phyloP scores from a whole-genome alignment of 37 sponge, comb jelly and placozoan genomes.

The Diacarnus erythraeanus region DNA sequence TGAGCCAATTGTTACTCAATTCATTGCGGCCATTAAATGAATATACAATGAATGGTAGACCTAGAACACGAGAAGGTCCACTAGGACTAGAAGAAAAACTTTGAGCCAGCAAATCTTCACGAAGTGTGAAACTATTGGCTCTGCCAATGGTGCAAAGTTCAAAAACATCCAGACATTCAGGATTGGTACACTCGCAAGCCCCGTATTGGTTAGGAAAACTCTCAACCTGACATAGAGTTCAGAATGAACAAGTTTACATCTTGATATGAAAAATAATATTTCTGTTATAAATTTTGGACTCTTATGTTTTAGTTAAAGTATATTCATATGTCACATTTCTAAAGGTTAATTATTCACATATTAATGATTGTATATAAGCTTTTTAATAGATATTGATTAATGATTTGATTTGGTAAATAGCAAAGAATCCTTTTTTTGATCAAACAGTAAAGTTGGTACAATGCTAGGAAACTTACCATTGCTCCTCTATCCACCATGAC shows the following conservation, averaged over 20 bases:
- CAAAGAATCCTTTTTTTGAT: too few relatives aligned
- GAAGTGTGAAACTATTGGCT: background rate
- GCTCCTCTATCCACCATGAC: constrained; percentile 5
- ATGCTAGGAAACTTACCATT: constrained; percentile 8
- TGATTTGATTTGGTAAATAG: too few relatives aligned
- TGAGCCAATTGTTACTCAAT: constrained; percentile 13
- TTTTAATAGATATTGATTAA: too few relatives aligned
- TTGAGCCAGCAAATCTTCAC: background rate
- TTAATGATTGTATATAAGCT: too few relatives aligned
- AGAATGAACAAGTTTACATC: background rate
- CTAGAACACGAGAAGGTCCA: background rate
- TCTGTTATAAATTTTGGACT: too few relatives aligned
- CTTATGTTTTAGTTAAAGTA: too few relatives aligned
- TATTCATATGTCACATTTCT: too few relatives aligned
- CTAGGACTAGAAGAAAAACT: background rate
- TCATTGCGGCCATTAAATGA: constrained; percentile 17
- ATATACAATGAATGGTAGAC: constrained; percentile 5
- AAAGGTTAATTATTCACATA: too few relatives aligned
- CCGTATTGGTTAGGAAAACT: constrained; percentile 34
- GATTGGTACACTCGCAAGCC: constrained; percentile 27
- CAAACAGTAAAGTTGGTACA: too few relatives aligned
- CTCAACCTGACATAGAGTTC: constrained; percentile 14
- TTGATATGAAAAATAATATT: too few relatives aligned
- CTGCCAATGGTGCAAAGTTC: background rate
- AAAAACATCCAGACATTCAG: constrained; percentile 12